Evolutionary conservation across 2,888 invertebrate species (phyloP), one percentile per base, ranked within the genome.

Genomic region (Dendrolimus pini): DNA sequence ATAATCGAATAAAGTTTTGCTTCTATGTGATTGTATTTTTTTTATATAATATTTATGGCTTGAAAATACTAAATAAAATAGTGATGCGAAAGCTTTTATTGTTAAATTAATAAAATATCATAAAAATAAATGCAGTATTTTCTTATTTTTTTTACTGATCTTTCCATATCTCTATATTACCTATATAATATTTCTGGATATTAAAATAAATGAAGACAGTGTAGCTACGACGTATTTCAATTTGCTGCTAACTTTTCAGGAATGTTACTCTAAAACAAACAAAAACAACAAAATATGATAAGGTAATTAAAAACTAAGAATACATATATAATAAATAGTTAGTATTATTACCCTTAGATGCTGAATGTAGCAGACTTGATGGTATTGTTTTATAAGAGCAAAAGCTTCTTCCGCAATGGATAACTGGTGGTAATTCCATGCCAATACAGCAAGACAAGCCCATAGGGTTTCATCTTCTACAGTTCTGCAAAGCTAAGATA

Each of bases 381-480:
- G 86, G 58, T 89, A 91, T 61, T 89, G 87, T 54, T 78, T 81
- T 61, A 91, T 91, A 2, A 87, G 71, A 7, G 98, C 96, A 80
- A 97, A 99, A 0, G 98, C 97, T 75, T 98, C 96, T 88, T 99
- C 99, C 13, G 99, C 98, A 7, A 97, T 95, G 60, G 95, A 94
- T 58, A 98, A 83, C 71, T 98, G 96, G 77, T 95, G 95, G 62
- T 95, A 94, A 65, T 96, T 95, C 59, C 96, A 96, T 1, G 99
- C 95, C 79, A 98, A 92, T 0, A 97, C 97, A 0, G 99, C 99
- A 67, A 99, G 90, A 65, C 97, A 97, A 0, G 98, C 96, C 99
- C 99, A 99, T 13, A 98, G 86, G n/a, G 93, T 93, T 62, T 88
- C 87, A 61, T 91, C 89, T 75, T 91, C 90, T 1, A 91, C 88